Evolutionary conservation across 1,140 invertebrate species (phyloP).

Genomic region (Sinonovacula constricta): DNA sequence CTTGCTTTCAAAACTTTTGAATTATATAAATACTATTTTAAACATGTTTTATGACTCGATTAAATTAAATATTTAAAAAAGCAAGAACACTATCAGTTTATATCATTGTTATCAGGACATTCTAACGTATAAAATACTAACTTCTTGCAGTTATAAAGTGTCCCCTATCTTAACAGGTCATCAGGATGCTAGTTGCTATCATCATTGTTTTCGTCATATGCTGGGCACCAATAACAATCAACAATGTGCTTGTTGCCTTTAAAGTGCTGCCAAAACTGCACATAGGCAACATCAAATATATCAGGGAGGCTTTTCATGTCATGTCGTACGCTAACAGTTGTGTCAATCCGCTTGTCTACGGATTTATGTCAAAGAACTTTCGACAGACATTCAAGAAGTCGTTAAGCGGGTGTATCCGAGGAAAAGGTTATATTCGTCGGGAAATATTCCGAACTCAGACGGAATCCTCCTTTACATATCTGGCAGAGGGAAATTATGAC

Average conservation of each 20-base stretch:
- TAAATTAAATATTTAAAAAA: background rate
- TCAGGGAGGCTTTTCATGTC: slow-evolving; percentile 84
- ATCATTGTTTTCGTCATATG: slow-evolving; percentile 80
- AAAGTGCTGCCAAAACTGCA: slow-evolving; percentile 80
- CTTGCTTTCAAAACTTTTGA: background rate
- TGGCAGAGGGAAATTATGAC: too few species aligned
- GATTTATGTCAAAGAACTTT: slow-evolving; percentile 86
- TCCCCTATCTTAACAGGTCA: slow-evolving; percentile 73
- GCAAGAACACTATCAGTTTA: background rate
- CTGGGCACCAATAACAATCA: slow-evolving; percentile 79
- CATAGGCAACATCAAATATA: slow-evolving; percentile 81
- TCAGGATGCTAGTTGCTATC: slow-evolving; percentile 80
- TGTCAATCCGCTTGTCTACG: slow-evolving; percentile 88
- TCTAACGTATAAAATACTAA: background rate
- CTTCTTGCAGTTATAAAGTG: background rate
- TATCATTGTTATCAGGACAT: too few species aligned
- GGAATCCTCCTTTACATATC: slow-evolving; percentile 20
- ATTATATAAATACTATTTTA: background rate
- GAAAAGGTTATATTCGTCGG: slow-evolving; percentile 32
- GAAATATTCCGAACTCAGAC: slow-evolving; percentile 39
- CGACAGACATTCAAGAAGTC: slow-evolving; percentile 55
- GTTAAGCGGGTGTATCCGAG: slow-evolving; percentile 40
- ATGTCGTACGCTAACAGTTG: slow-evolving; percentile 82
- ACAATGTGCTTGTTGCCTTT: slow-evolving; percentile 80
- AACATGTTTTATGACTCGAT: background rate